Conservation (phyloP, 2,797 vertebrate species). For the Chaenodraco wilsoni region DNA sequence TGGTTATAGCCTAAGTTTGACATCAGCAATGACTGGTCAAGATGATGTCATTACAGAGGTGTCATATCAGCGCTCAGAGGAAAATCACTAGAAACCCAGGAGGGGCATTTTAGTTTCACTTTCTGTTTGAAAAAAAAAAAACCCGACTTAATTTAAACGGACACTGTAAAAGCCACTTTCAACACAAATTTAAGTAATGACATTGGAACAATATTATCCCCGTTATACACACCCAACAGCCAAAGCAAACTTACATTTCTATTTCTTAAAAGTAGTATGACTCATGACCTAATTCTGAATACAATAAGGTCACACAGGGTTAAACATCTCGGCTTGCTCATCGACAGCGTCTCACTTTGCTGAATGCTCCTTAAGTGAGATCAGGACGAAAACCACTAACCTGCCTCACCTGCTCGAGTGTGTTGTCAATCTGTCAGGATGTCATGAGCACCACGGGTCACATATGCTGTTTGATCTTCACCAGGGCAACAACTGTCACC, state of each 20-base stretch:
- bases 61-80: conserved; percentile 30
- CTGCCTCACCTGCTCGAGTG: conserved; percentile 38
- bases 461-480: conserved; percentile 14
- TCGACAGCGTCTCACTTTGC: conserved; percentile 17
- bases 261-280: conserved; percentile 25
- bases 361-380: conserved; percentile 26
- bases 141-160: neutral
- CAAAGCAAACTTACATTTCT: conserved; percentile 1
- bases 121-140: conserved; percentile 33
- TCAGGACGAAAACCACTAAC: conserved; percentile 47
- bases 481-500: conserved; percentile 5
- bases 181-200: conserved; percentile 8
- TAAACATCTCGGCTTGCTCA: conserved; percentile 25
- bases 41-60: conserved; percentile 26
- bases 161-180: neutral
- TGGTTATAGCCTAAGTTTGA: conserved; percentile 29
- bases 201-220: neutral
- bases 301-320: conserved; percentile 25
- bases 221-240: neutral
- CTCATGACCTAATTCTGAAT: conserved; percentile 2
- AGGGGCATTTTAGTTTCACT: conserved; percentile 27
- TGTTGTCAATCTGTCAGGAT: conserved; percentile 49
- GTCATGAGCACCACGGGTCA: conserved; percentile 37
- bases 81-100: conserved; percentile 35
- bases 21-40: conserved; percentile 17